Evolutionary conservation across 2,888 invertebrate genomes (phyloP).

Genomic region (Catocala fraxini): DNA sequence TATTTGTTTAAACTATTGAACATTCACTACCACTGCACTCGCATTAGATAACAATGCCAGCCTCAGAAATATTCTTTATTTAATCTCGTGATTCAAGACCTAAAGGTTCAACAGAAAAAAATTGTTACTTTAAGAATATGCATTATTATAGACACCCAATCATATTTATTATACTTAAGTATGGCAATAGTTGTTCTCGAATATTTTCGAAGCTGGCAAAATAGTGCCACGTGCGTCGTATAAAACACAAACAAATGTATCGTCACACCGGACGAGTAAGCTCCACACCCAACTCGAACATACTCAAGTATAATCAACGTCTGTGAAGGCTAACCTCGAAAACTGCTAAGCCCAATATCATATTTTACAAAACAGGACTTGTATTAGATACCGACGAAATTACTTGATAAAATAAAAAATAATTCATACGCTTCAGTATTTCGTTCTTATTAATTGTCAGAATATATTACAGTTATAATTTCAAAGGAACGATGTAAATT

Average conservation of each 20-base stretch:
- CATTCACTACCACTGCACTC: slow-evolving; percentile 63
- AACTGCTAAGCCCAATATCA: slow-evolving; percentile 20
- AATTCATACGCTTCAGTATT: no score
- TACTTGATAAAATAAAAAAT: neutral
- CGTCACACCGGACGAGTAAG: slow-evolving; percentile 28
- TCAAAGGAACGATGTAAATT: no score
- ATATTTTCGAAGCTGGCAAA: slow-evolving; percentile 65
- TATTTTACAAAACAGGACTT: slow-evolving; percentile 14
- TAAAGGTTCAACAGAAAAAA: no score
- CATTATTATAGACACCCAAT: slow-evolving; percentile 33
- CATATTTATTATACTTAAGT: slow-evolving; percentile 42
- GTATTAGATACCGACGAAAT: neutral
- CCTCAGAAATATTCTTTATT: slow-evolving; percentile 59
- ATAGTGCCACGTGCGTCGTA: slow-evolving; percentile 53
- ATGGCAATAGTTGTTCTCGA: slow-evolving; percentile 46
- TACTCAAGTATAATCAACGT: slow-evolving; percentile 2
- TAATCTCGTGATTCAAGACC: slow-evolving; percentile 49
- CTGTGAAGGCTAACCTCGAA: slow-evolving; percentile 21
- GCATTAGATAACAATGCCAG: slow-evolving; percentile 60
- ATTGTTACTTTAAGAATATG: neutral
- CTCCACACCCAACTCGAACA: slow-evolving; percentile 13
- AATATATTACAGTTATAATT: slow-evolving; percentile 1
- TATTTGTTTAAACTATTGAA: slow-evolving; percentile 63
- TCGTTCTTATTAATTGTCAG: neutral
- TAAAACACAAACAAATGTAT: slow-evolving; percentile 40